phyloP scores from a whole-genome alignment of 2,888 invertebrate genomes.

The Blera fallax region DNA sequence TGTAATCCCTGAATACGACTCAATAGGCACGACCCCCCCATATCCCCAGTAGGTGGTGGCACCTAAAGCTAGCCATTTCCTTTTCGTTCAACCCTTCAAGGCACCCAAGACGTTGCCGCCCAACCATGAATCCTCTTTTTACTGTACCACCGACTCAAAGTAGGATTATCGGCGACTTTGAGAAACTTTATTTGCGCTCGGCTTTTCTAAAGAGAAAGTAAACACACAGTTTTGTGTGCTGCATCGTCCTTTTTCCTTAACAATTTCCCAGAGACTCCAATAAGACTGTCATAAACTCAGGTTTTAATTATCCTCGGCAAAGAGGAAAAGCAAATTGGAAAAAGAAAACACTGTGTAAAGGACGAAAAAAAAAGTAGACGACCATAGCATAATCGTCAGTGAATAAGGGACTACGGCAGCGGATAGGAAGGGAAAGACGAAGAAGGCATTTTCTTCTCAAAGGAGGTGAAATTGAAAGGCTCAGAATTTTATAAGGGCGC shows the following conservation, averaged over 20 bases:
- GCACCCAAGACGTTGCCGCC: not conserved
- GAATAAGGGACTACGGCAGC: not conserved
- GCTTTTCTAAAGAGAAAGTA: not conserved
- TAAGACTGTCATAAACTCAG: constrained; percentile 64
- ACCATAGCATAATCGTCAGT: constrained; percentile 1
- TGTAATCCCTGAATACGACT: constrained; percentile 34
- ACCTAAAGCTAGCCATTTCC: not conserved
- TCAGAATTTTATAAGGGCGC: constrained; percentile 8
- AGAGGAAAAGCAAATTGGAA: constrained; percentile 31
- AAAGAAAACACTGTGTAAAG: constrained; percentile 7
- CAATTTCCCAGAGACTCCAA: constrained; percentile 22
- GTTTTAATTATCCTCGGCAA: constrained; percentile 54
- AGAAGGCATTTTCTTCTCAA: not conserved
- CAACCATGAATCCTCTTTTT: not conserved
- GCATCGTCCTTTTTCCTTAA: not conserved
- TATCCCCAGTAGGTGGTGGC: not conserved
- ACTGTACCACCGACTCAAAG: not conserved
- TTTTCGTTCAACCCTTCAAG: not conserved
- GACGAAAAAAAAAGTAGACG: not conserved
- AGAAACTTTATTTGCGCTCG: constrained; percentile 31
- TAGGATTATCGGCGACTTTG: constrained; percentile 43
- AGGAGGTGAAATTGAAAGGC: constrained; percentile 35
- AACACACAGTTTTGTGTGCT: constrained; percentile 7
- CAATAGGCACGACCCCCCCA: constrained; percentile 10
- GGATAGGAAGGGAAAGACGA: not conserved